These are phyloP conservation scores for Albula goreensis DNA, from an alignment of 2,113 vertebrate species.

Conservation along the genomic window DNA sequence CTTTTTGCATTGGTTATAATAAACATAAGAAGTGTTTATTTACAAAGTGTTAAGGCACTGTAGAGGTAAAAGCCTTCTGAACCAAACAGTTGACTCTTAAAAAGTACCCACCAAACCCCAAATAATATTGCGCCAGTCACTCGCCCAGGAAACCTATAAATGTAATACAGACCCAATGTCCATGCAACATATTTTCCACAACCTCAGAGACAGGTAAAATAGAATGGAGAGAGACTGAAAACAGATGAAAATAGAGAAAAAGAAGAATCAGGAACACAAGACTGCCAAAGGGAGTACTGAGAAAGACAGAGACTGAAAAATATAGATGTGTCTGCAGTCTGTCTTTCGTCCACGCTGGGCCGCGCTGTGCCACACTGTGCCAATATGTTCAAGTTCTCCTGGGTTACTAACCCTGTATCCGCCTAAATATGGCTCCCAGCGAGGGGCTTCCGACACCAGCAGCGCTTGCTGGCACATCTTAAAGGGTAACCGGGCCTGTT, in stretches of 20 bases:
- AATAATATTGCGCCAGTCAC: too few relatives aligned
- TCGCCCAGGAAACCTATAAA: too few relatives aligned
- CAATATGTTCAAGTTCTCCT: background rate
- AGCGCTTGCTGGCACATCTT: background rate
- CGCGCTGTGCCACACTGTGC: background rate
- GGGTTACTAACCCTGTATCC: background rate
- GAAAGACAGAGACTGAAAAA: background rate
- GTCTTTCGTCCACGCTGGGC: background rate
- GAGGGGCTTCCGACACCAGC: background rate
- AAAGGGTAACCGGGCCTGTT: background rate
- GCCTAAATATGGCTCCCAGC: background rate
- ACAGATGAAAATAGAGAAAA: background rate
- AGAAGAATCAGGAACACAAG: too few relatives aligned
- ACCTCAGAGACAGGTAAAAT: background rate
- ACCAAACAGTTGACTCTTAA: too few relatives aligned
- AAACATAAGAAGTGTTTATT: too few relatives aligned
- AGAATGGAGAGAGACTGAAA: background rate
- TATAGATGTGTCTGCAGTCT: background rate
- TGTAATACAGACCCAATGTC: too few relatives aligned
- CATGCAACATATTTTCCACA: too few relatives aligned
- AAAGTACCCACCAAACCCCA: too few relatives aligned
- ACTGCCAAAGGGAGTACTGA: background rate
- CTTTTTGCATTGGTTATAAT: too few relatives aligned
- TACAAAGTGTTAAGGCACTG: too few relatives aligned
- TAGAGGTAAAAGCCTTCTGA: too few relatives aligned